Evolutionary conservation across 2,888 invertebrate genomes (phyloP).

Genomic region (Entomobrya multifasciata): DNA sequence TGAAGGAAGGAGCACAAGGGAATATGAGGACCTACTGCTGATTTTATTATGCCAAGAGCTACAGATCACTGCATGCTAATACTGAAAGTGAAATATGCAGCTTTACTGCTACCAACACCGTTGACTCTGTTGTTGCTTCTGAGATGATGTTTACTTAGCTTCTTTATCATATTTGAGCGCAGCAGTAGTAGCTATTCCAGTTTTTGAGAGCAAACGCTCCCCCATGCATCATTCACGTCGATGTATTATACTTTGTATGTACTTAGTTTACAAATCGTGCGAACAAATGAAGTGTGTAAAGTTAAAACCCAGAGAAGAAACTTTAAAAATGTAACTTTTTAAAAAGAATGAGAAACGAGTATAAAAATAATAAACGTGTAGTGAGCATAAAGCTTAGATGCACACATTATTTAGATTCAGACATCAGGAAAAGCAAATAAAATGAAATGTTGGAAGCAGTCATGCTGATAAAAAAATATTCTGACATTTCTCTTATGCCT

Average conservation of each 20-base stretch:
- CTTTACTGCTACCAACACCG: slow-evolving; percentile 22
- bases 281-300: slow-evolving; percentile 69
- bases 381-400: neutral
- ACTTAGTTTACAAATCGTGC: slow-evolving; percentile 61
- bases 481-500: slow-evolving; percentile 66
- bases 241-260: slow-evolving; percentile 26
- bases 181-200: neutral
- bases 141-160: slow-evolving; percentile 45
- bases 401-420: slow-evolving; percentile 20
- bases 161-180: slow-evolving; percentile 52
- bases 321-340: slow-evolving; percentile 31
- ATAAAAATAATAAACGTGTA: slow-evolving; percentile 8
- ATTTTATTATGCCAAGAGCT: slow-evolving; percentile 50
- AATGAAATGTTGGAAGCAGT: slow-evolving; percentile 56
- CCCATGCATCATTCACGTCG: slow-evolving; percentile 38
- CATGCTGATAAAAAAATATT: slow-evolving; percentile 64
- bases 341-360: slow-evolving; percentile 29
- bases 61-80: slow-evolving; percentile 47
- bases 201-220: neutral
- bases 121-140: slow-evolving; percentile 2
- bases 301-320: slow-evolving; percentile 60
- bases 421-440: slow-evolving; percentile 58
- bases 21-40: slow-evolving; percentile 58
- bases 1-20: slow-evolving; percentile 20
- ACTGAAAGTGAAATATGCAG: slow-evolving; percentile 33